Evolutionary conservation across 37 sponge, comb jelly and placozoan genomes (phyloP).

Genomic region (Ephydatia muelleri): DNA sequence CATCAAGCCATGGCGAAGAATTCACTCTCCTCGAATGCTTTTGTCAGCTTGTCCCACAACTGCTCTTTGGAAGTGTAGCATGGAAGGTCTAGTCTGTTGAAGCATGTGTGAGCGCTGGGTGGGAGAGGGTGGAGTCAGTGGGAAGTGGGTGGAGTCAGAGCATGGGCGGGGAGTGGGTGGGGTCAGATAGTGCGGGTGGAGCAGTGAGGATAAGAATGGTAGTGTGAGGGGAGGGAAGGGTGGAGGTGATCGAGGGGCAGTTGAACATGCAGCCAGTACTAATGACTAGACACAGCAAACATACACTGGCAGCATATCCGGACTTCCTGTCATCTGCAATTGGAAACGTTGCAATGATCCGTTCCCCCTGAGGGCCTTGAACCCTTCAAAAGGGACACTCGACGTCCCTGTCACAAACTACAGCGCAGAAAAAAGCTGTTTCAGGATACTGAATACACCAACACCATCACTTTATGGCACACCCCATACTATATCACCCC

Average conservation of each 20-base stretch:
- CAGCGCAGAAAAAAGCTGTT: not conserved
- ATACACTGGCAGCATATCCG: not conserved
- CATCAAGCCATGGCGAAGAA: not conserved
- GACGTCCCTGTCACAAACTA: slow-evolving; percentile 97
- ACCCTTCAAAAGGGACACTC: slow-evolving; percentile 91
- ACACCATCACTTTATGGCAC: too few relatives aligned
- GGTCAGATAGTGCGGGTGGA: too few relatives aligned
- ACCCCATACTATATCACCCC: too few relatives aligned
- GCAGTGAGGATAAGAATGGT: not conserved
- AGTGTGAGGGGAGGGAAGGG: too few relatives aligned
- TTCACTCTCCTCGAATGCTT: not conserved
- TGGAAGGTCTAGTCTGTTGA: slow-evolving; percentile 73
- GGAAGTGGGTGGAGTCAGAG: too few relatives aligned
- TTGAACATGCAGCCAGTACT: not conserved
- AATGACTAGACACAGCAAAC: not conserved
- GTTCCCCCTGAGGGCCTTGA: slow-evolving; percentile 89
- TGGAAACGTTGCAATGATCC: not conserved
- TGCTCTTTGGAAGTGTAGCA: slow-evolving; percentile 42
- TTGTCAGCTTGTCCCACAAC: slow-evolving; percentile 51
- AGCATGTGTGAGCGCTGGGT: slow-evolving; percentile 69
- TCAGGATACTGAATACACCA: too few relatives aligned
- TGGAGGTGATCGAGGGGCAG: too few relatives aligned
- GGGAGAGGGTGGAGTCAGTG: not conserved
- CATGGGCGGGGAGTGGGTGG: too few relatives aligned
- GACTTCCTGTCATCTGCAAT: not conserved